Percentiles rank a stretch among this genome's conserved stretches.
phyloP scores from a whole-genome alignment of 1,140 invertebrate species.

The Mactra quadrangularis region DNA sequence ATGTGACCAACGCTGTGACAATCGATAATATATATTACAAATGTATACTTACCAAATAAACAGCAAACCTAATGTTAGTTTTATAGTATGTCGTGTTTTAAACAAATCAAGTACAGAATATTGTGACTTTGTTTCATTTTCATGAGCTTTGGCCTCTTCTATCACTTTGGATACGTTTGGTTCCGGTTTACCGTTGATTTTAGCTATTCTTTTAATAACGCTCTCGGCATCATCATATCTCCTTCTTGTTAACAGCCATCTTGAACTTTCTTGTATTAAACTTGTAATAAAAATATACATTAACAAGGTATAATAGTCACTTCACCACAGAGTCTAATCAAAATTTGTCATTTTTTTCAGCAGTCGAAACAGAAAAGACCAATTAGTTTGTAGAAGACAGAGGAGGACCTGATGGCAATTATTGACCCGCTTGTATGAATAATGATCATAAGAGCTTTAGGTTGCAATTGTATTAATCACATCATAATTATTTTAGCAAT shows the following conservation, averaged over 20 bases:
- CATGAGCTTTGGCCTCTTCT: background rate
- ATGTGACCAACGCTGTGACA: no score
- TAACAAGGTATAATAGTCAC: background rate
- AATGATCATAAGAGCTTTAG: no score
- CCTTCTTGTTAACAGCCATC: conserved; percentile 34
- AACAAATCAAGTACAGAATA: conserved; percentile 44
- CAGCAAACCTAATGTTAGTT: conserved; percentile 15
- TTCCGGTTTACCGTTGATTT: conserved; percentile 34
- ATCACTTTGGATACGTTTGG: conserved; percentile 14
- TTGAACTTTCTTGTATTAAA: conserved; percentile 26
- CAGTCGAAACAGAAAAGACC: no score
- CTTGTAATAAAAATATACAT: background rate
- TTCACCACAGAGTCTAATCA: no score
- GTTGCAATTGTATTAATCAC: no score
- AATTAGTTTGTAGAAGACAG: no score
- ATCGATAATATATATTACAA: no score
- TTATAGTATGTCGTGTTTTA: conserved; percentile 12
- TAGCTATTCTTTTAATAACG: conserved; percentile 17
- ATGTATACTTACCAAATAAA: conserved; percentile 42
- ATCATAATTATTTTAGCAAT: no score
- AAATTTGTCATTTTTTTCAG: no score
- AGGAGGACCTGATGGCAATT: no score
- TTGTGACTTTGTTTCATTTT: background rate
- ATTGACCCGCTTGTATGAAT: no score
- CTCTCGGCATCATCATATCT: conserved; percentile 41